phyloP scores from a whole-genome alignment of 92 coral and sea anemone species.

The Blastomussa wellsi region DNA sequence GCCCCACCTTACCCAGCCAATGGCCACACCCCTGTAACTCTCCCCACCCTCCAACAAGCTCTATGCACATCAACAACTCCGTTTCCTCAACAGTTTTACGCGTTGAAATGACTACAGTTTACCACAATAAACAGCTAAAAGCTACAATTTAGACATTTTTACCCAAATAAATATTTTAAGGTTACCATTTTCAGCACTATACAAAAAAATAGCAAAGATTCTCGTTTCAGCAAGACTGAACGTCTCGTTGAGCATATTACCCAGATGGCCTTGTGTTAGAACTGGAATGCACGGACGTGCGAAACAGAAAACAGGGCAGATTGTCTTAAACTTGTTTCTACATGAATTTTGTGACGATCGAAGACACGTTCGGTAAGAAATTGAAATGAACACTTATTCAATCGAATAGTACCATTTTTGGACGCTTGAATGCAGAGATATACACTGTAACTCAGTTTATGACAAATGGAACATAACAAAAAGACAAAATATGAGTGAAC shows the following conservation, averaged over 20 bases:
- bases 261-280: not conserved
- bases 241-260: not conserved
- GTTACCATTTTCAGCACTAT: not conserved
- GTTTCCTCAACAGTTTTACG: not conserved
- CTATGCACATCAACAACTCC: slow-evolving; percentile 11
- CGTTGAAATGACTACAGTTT: not conserved
- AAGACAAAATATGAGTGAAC: not conserved
- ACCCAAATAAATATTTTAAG: not conserved
- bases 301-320: not conserved
- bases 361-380: not conserved
- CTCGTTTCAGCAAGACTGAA: slow-evolving; percentile 27
- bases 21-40: slow-evolving; percentile 35
- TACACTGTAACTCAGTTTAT: not conserved
- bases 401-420: not conserved
- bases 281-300: not conserved
- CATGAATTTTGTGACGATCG: not conserved
- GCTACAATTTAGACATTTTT: not conserved
- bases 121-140: not conserved
- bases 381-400: not conserved
- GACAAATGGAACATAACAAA: not conserved
- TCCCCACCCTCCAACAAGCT: slow-evolving; percentile 6
- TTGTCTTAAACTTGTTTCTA: not conserved
- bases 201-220: not conserved
- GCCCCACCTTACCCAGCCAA: slow-evolving; percentile 32
- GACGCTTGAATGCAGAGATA: not conserved